Percentiles rank a stretch among this genome's conserved stretches.
Conservation (phyloP, 2,888 invertebrate species). For the Drosophila testacea region DNA sequence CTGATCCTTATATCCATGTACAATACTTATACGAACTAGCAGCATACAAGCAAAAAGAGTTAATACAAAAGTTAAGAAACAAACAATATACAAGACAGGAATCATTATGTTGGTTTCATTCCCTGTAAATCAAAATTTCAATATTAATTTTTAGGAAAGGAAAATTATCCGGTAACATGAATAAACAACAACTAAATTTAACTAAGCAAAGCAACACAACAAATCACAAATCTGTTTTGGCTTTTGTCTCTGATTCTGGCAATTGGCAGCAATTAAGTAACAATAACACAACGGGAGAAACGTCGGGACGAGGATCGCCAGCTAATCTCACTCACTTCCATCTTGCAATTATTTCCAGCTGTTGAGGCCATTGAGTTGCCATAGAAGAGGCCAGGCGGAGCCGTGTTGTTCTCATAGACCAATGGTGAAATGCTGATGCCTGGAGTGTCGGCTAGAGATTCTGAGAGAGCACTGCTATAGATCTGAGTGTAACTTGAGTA, state of each 20-base stretch:
- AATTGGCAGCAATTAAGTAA: conserved; percentile 23
- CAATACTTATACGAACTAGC: background rate
- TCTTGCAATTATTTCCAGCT: conserved; percentile 66
- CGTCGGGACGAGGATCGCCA: background rate
- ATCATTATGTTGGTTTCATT: conserved; percentile 36
- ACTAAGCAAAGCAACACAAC: conserved; percentile 52
- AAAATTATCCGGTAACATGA: conserved; percentile 7
- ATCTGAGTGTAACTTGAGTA: conserved; percentile 61
- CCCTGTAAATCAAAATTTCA: conserved; percentile 17
- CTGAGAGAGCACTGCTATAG: conserved; percentile 78
- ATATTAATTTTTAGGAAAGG: conserved; percentile 1
- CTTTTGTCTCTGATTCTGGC: conserved; percentile 25
- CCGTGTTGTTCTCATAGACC: conserved; percentile 37
- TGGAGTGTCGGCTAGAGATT: conserved; percentile 80
- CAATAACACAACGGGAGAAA: conserved; percentile 9
- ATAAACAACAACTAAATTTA: conserved; percentile 23
- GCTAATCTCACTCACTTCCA: conserved; percentile 78
- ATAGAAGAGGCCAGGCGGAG: conserved; percentile 40
- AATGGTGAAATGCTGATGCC: conserved; percentile 77
- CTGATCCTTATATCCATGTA: background rate
- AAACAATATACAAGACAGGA: conserved; percentile 1
- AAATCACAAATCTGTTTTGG: conserved; percentile 42
- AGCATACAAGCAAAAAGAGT: conserved; percentile 1
- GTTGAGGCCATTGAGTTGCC: conserved; percentile 27
- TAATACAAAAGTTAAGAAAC: conserved; percentile 5